These are phyloP conservation scores for Ametastegia equiseti DNA, from an alignment of 2,888 invertebrate genomes.

Conservation along the genomic window DNA sequence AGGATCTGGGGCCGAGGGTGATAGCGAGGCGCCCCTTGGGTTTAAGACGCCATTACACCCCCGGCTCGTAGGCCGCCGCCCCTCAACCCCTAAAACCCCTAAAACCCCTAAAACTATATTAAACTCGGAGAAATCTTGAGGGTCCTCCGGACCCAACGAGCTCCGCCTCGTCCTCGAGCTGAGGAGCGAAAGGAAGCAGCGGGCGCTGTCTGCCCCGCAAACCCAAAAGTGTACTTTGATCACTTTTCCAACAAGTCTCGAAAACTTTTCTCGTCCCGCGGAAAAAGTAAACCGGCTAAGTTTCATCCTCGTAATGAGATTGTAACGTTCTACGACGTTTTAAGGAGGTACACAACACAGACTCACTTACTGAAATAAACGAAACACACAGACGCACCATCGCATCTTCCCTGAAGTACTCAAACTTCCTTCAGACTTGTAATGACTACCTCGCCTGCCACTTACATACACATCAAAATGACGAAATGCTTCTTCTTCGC, in stretches of 20 bases:
- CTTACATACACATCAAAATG: background rate
- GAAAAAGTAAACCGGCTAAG: conserved; percentile 36
- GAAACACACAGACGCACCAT: background rate
- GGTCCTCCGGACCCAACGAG: conserved; percentile 53
- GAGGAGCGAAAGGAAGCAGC: too few relatives aligned
- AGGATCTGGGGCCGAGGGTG: conserved; percentile 57
- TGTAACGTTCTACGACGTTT: conserved; percentile 37
- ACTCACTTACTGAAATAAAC: background rate
- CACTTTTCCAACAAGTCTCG: conserved; percentile 62
- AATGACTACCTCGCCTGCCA: background rate
- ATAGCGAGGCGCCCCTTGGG: conserved; percentile 68
- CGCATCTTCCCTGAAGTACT: background rate
- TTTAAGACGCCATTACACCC: conserved; percentile 76
- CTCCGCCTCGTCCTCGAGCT: conserved; percentile 11
- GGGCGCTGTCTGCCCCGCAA: conserved; percentile 53
- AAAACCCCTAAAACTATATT: conserved; percentile 72
- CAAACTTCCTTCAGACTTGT: background rate
- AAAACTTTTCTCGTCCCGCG: conserved; percentile 13
- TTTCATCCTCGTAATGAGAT: conserved; percentile 41
- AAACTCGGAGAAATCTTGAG: conserved; percentile 75
- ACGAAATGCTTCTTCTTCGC: background rate
- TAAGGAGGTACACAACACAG: conserved; percentile 17
- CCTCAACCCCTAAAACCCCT: conserved; percentile 50
- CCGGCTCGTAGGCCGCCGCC: conserved; percentile 70
- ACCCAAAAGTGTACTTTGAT: conserved; percentile 71